A percentile compares a stretch with the other conserved stretches of the same genome.
Conservation (phyloP, 2,113 vertebrate species). For the Pholis gunnellus region DNA sequence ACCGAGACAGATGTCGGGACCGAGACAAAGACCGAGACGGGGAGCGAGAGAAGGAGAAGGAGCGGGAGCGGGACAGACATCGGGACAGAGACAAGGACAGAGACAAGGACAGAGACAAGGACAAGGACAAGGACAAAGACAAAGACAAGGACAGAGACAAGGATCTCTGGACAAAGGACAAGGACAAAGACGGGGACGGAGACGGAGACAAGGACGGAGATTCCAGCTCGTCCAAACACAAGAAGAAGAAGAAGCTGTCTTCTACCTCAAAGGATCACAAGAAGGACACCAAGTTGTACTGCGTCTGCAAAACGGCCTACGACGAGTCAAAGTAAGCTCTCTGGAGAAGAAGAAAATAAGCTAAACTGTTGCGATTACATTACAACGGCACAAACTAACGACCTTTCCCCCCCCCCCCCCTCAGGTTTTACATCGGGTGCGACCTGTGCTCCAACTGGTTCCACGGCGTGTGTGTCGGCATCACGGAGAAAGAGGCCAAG, state of each 20-base stretch:
- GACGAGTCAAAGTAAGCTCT: constrained; percentile 95
- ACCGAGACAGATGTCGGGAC: constrained; percentile 70
- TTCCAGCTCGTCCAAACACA: constrained; percentile 88
- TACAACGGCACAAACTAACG: neutral
- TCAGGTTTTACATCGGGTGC: constrained; percentile 99
- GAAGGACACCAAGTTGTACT: constrained; percentile 99
- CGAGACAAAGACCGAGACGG: constrained; percentile 26
- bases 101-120: constrained; percentile 33
- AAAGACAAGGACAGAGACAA: constrained; percentile 55
- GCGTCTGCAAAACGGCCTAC: constrained; percentile 98
- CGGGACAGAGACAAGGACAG: constrained; percentile 52
- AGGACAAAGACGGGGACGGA: constrained; percentile 42
- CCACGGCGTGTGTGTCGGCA: constrained; percentile 98
- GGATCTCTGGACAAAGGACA: too few relatives aligned
- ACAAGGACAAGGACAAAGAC: constrained; percentile 60
- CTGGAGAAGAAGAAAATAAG: too few relatives aligned
- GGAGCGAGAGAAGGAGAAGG: constrained; percentile 60
- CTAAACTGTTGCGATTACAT: neutral
- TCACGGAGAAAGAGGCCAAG: constrained; percentile 99
- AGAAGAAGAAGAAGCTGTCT: constrained; percentile 98
- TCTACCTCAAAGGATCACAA: constrained; percentile 98
- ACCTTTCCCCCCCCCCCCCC: neutral
- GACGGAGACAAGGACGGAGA: constrained; percentile 78
- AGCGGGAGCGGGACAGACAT: constrained; percentile 42
- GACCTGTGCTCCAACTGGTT: constrained; percentile 99